A percentile compares a stretch with the other conserved stretches of the same genome.
Evolutionary conservation across 2,113 vertebrate species (phyloP).

Genomic region (Numenius arquata): DNA sequence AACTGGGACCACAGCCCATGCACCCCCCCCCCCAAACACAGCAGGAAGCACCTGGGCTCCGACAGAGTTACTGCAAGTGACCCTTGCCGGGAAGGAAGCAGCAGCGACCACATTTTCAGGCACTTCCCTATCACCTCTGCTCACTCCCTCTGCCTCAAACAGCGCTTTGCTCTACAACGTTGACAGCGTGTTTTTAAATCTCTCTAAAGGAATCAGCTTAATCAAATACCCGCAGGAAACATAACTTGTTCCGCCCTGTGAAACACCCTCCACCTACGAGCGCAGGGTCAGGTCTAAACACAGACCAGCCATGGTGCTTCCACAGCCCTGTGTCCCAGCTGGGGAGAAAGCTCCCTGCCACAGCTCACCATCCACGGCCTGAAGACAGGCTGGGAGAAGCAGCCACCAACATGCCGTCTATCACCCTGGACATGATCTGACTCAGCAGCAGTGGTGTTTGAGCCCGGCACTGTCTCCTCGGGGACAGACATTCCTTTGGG

Average conservation of each 20-base stretch:
- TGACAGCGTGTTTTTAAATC: background rate
- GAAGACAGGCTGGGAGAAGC: background rate
- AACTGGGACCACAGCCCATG: background rate
- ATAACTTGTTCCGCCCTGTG: background rate
- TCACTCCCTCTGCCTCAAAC: background rate
- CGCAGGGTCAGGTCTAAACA: background rate
- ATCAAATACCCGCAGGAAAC: background rate
- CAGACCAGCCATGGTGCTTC: rapidly evolving
- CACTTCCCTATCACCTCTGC: background rate
- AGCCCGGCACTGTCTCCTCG: background rate
- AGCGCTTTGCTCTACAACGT: background rate
- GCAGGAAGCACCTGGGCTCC: background rate
- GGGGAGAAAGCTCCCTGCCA: background rate
- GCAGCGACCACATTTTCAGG: background rate
- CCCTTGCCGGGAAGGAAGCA: background rate
- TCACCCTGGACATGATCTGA: rapidly evolving
- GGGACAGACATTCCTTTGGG: background rate
- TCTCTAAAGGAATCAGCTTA: background rate
- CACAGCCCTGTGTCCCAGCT: background rate
- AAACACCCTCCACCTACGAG: background rate
- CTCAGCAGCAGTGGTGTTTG: background rate
- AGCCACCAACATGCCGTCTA: background rate
- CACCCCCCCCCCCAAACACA: background rate
- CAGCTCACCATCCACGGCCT: background rate
- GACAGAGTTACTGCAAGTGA: background rate